These are phyloP conservation scores for Polietes domitor DNA, from an alignment of 2,888 invertebrate genomes.

Conservation along the genomic window DNA sequence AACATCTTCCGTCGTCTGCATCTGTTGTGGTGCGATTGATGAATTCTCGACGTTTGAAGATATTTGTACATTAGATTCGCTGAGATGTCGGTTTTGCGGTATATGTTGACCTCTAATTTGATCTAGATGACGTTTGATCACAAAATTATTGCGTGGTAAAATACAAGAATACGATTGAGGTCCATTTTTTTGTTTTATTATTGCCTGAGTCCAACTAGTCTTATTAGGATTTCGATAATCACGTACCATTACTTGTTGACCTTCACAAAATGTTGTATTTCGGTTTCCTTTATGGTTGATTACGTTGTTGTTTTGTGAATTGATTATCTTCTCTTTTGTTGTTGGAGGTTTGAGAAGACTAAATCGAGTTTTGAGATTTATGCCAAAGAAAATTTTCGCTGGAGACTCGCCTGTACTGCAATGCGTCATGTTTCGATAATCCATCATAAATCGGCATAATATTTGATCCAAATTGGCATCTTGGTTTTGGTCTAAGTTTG, in stretches of 20 bases:
- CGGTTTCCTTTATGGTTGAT: conserved; percentile 24
- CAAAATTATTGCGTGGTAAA: neutral
- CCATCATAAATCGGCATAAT: conserved; percentile 12
- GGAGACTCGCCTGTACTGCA: neutral
- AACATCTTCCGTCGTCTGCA: neutral
- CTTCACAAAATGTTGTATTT: neutral
- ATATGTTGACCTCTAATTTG: neutral
- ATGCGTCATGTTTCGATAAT: conserved; percentile 47
- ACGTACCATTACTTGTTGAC: conserved; percentile 13
- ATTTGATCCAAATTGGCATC: conserved; percentile 27
- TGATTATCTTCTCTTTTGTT: neutral
- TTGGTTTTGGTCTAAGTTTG: conserved; percentile 45
- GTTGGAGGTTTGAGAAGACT: conserved; percentile 42
- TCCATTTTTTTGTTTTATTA: neutral
- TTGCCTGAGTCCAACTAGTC: conserved; percentile 7
- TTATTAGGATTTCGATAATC: neutral
- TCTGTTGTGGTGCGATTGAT: neutral
- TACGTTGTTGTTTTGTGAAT: conserved; percentile 1
- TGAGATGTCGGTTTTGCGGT: neutral
- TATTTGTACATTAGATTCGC: neutral
- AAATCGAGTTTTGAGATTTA: conserved; percentile 13
- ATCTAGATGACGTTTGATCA: neutral
- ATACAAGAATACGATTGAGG: neutral
- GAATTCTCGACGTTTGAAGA: neutral
- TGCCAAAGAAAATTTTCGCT: conserved; percentile 24